phyloP scores from a whole-genome alignment of 2,797 vertebrate species.

The Tarsius wallacei region DNA sequence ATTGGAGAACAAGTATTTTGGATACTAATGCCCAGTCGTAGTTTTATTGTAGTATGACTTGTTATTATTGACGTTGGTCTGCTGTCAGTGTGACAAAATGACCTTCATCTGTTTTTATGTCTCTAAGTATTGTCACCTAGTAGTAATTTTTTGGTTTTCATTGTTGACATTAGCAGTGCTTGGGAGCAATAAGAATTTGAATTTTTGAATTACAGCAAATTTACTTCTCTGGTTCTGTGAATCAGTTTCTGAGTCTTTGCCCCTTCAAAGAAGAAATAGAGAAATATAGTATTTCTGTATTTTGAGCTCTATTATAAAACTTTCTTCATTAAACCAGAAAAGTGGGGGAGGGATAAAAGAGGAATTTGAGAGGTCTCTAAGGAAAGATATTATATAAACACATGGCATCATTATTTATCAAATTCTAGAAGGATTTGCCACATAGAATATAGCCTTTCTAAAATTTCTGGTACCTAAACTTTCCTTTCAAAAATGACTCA shows the following conservation, averaged over 20 bases:
- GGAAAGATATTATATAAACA: neutral
- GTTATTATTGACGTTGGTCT: neutral
- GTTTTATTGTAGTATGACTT: neutral
- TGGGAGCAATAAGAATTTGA: conserved; percentile 56
- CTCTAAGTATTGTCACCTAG: neutral
- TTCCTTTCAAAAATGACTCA: conserved; percentile 52
- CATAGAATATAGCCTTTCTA: neutral
- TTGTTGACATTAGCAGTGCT: conserved; percentile 49
- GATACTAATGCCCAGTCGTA: neutral
- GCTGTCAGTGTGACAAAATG: neutral
- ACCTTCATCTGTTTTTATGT: neutral
- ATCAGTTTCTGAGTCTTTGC: conserved; percentile 45
- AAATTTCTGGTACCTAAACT: conserved; percentile 34
- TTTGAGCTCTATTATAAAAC: conserved; percentile 45
- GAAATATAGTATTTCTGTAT: conserved; percentile 23
- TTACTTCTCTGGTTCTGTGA: conserved; percentile 55
- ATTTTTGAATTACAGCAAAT: conserved; percentile 58
- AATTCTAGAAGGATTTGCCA: conserved; percentile 1
- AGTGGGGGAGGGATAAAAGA: neutral
- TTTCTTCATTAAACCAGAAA: conserved; percentile 53
- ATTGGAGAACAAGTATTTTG: neutral
- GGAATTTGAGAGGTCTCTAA: neutral
- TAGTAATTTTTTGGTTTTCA: conserved; percentile 36
- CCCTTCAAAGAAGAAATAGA: conserved; percentile 3
- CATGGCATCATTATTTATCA: neutral